Base-by-base conservation (phyloP, 1,140 invertebrate species). In the Lepidotrigona ventralis region DNA sequence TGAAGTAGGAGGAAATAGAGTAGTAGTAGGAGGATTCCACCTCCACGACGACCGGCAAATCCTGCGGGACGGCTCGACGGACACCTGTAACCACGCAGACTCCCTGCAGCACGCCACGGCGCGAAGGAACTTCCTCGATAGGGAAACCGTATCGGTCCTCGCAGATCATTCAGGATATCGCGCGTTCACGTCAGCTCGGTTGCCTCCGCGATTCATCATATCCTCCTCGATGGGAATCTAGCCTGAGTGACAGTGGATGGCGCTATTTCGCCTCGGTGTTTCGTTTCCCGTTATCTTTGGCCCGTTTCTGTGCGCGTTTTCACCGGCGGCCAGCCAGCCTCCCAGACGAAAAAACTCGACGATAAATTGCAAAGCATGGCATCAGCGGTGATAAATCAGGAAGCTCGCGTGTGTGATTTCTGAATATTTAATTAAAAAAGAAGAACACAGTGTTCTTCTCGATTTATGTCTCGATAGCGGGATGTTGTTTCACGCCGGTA, bases 41-140 rank as follows among this genome's bases (percentile, higher is more conserved):
- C 86, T 87, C 86, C 86, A 87, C 86, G 77, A 69, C 79, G 86
- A 76, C 82, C 76, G 78, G 86, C 83, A 88, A 85, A 87, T 88
- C 86, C 86, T 88, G 86, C 86, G 79, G 86, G 86, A 88, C 86
- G 86, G 83, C 83, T 87, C 86, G 80, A 88, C 87, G 80, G 87
- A 88, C 87, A 88, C 87, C 87, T 88, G 87, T 88, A 88, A 88
- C 86, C 87, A 88, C 87, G 87, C 87, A 88, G 86, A 88, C 87
- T 88, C 87, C 86, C 87, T 83, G 87, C 80, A 63, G 84, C 80
- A 81, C 79, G 71, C 79, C 75, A 88, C 86, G 75, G 64, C 68
- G 86, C 70, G 75, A 85, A 85, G 79, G 79, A 80, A 85, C 82
- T 88, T 85, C 33, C 68, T 82, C 86, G 86, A 88, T 84, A 81